phyloP scores from a whole-genome alignment of 2,888 invertebrate species.

The Erebia aethiops region DNA sequence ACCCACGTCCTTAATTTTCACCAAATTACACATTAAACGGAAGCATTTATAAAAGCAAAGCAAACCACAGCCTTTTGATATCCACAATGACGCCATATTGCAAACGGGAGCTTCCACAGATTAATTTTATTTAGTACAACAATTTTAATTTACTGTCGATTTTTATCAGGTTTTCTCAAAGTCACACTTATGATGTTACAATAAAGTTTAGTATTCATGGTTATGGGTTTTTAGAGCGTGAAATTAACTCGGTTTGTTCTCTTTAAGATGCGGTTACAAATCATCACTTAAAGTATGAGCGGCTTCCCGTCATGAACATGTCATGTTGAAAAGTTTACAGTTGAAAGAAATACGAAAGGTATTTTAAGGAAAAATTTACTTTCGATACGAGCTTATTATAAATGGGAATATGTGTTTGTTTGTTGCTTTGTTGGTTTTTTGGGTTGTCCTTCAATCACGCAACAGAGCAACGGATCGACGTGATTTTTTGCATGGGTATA shows the following conservation, averaged over 20 bases:
- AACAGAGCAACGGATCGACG: too few relatives aligned
- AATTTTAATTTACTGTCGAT: slow-evolving; percentile 24
- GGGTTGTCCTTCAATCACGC: too few relatives aligned
- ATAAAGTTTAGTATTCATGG: slow-evolving; percentile 18
- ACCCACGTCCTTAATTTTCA: slow-evolving; percentile 17
- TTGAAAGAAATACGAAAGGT: not conserved
- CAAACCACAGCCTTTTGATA: slow-evolving; percentile 46
- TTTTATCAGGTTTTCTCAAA: slow-evolving; percentile 1
- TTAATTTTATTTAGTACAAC: slow-evolving; percentile 45
- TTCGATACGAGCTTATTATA: too few relatives aligned
- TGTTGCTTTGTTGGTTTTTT: too few relatives aligned
- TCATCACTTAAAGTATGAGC: slow-evolving; percentile 35
- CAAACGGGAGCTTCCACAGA: slow-evolving; percentile 51
- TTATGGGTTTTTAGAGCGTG: not conserved
- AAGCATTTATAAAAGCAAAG: slow-evolving; percentile 29
- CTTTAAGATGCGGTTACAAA: slow-evolving; percentile 36
- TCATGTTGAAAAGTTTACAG: not conserved
- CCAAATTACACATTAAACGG: slow-evolving; percentile 32
- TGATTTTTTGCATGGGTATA: too few relatives aligned
- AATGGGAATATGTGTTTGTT: too few relatives aligned
- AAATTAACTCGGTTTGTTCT: slow-evolving; percentile 22
- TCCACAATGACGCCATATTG: slow-evolving; percentile 52
- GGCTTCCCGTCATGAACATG: slow-evolving; percentile 26
- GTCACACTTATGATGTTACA: not conserved
- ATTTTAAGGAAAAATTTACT: too few relatives aligned